Percentiles rank a stretch among this genome's conserved stretches.
Evolutionary conservation across 2,113 vertebrate species (phyloP).

Genomic region (Bubo bubo): DNA sequence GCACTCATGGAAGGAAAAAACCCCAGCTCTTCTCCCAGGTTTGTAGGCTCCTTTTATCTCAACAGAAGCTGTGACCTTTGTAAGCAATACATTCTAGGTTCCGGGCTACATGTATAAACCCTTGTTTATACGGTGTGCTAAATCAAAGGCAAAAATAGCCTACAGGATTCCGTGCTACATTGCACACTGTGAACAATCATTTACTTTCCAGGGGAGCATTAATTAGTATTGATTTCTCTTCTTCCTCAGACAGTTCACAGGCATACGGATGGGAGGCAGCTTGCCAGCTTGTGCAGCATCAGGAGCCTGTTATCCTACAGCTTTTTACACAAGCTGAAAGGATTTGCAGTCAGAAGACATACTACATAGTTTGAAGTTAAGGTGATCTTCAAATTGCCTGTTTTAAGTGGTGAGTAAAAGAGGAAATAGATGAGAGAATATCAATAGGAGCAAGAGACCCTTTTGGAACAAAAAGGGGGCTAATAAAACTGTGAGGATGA

Average conservation of each 20-base stretch:
- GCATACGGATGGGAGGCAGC: not conserved
- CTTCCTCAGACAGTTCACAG: not conserved
- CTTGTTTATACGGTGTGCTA: not conserved
- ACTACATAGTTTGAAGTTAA: not conserved
- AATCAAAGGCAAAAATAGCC: slow-evolving; percentile 18
- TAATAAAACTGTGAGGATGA: not conserved
- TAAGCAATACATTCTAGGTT: not conserved
- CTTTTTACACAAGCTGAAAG: not conserved
- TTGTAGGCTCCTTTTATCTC: not conserved
- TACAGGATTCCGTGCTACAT: not conserved
- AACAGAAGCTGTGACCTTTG: not conserved
- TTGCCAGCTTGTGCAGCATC: not conserved
- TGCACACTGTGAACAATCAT: not conserved
- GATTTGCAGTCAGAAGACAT: not conserved
- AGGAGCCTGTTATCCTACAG: not conserved
- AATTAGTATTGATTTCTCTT: not conserved
- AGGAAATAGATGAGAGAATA: not conserved
- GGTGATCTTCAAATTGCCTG: not conserved
- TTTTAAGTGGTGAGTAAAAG: not conserved
- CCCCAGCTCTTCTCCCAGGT: not conserved
- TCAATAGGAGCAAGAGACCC: not conserved
- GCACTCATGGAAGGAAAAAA: not conserved
- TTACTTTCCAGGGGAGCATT: slow-evolving; percentile 6
- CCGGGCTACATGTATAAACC: not conserved
- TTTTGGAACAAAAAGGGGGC: not conserved